A percentile compares a stretch with the other conserved stretches of the same genome.
These are phyloP conservation scores for Eidolon dupreanum DNA, from an alignment of 2,797 vertebrate species.

Conservation along the genomic window DNA sequence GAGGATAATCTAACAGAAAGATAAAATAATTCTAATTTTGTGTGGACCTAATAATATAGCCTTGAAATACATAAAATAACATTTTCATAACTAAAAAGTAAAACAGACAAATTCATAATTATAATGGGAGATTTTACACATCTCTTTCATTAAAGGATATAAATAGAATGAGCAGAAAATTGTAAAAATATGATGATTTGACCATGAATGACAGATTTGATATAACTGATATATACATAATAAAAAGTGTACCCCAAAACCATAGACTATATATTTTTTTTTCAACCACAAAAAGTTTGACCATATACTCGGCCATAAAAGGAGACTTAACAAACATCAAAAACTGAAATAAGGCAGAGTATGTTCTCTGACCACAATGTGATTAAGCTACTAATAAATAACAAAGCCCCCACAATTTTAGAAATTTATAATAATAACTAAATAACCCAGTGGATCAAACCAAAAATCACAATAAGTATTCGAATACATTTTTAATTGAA, in stretches of 20 bases:
- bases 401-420: background rate
- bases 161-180: background rate
- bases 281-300: background rate
- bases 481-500: background rate
- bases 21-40: background rate
- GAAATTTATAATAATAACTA: background rate
- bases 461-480: background rate
- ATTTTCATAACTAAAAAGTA: background rate
- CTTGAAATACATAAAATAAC: background rate
- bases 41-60: background rate
- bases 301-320: background rate
- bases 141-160: background rate
- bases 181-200: background rate
- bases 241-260: background rate
- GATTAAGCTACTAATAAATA: background rate
- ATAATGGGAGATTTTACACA: background rate
- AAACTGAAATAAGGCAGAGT: background rate
- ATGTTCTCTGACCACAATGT: background rate
- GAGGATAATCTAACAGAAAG: background rate
- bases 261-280: background rate
- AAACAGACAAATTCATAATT: background rate
- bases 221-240: background rate
- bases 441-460: background rate
- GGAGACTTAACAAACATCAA: background rate
- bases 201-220: background rate